Base-by-base conservation (phyloP, 2,113 vertebrate genomes). In the Hiodon alosoides region DNA sequence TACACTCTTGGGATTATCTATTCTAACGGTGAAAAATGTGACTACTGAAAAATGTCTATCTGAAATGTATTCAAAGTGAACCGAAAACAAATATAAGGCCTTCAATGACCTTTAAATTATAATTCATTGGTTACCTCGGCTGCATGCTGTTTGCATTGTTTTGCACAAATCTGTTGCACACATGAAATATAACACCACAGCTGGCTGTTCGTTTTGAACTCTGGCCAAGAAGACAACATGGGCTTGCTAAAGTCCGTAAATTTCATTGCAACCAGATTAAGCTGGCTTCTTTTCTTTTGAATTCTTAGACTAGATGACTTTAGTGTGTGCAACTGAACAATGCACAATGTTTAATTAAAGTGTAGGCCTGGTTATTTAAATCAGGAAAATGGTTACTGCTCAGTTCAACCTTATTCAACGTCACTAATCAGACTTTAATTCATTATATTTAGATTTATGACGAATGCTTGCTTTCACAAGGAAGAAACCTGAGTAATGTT, bases 221-320 rank as follows among this genome's bases (percentile, higher is more conserved):
- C 51, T 31, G 52, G 72, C 48, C 48, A 73, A 14, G 4, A 55
- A 60, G 57, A 65, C 64, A 73, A 65, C 72, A 73, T 5, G 17
- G n/a, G 9, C 51, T 54, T 65, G 52, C 50, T 31, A 9, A 48
- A 65, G 50, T 4, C 61, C 16, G 7, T 11, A 46, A 73, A 31
- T 48, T 66, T 73, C 64, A 73, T 54, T 73, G 72, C 60, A 73
- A 65, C 72, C 72, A 73, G 60, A 73, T 53, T 65, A 61, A 7
- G 13, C 46, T 54, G 17, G 48, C 11, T 46, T 11, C 50, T 54
- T 31, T 31, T 55, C 31, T 55, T 60, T 2, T 59, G 57, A 72
- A 60, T 59, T 58, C 16, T 72, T n/a, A 72, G 61, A 48, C 31
- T 58, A 72, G n/a, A 60, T 59, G 17, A 72, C 53, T 31, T 71